These are phyloP conservation scores for Quiscalus mexicanus DNA, from an alignment of 2,113 vertebrate species.

Conservation along the genomic window DNA sequence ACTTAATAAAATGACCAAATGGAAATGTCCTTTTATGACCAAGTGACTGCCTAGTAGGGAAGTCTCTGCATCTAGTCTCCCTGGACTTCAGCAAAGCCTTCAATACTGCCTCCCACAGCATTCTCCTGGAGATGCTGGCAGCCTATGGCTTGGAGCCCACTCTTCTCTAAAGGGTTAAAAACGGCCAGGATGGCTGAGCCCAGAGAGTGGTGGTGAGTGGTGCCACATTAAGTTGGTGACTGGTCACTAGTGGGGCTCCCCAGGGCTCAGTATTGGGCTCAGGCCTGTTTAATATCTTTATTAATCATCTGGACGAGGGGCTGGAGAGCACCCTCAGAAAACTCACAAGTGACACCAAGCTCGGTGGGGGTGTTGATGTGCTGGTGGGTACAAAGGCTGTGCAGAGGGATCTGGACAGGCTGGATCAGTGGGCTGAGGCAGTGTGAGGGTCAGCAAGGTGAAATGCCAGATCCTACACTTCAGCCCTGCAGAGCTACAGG, in stretches of 20 bases:
- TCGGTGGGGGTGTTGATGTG: neutral
- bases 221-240: neutral
- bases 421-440: neutral
- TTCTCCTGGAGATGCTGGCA: neutral
- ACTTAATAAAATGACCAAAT: no score
- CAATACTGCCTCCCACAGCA: neutral
- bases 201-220: neutral
- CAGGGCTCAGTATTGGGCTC: neutral
- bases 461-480: neutral
- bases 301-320: neutral
- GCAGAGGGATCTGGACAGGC: neutral
- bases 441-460: neutral
- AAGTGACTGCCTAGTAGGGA: neutral
- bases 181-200: neutral
- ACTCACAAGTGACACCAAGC: fast-evolving
- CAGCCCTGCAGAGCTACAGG: neutral
- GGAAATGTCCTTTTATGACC: neutral
- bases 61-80: neutral
- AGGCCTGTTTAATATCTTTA: neutral
- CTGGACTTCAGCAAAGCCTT: neutral
- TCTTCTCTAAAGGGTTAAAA: neutral
- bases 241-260: neutral
- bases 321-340: neutral
- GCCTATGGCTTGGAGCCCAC: neutral
- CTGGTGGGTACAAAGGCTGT: neutral